Evolutionary conservation across 2,888 invertebrate species (phyloP), one percentile per base, ranked within the genome.

Genomic region (Eutolmus rufibarbis): DNA sequence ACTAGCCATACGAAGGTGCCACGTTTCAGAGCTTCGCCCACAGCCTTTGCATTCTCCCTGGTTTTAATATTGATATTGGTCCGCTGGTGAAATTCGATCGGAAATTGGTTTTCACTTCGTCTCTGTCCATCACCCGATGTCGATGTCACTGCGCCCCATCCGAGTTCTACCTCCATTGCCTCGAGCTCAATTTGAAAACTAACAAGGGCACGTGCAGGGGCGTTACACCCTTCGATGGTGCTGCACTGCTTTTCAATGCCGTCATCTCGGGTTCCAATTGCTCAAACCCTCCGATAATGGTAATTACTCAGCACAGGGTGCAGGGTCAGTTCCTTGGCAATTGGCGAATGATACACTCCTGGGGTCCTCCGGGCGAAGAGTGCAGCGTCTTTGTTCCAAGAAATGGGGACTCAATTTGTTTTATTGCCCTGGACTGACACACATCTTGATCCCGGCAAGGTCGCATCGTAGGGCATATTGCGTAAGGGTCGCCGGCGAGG

Each of bases 161-260:
- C 37, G 28, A 34, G 14, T 5, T 31, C 74, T 34, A 34, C n/a
- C 8, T n/a, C 76, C 16, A 37, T 37, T n/a, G 12, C 66, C 28
- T 28, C 23, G 28, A 28, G 51, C 28, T 79, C 51, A 79, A 28
- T 79, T 51, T 46, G 51, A 79, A 31, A 79, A 28, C 23, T 46
- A 51, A 46, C 79, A 79, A 79, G 51, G 79, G 51, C 79, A 79
- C 79, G 79, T 79, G 79, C 79, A 79, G n/a, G 56, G 51, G 79
- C 79, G 51, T 23, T 51, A 14, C 51, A 79, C 79, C 79, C 79
- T 56, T 56, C 79, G 51, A 51, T 16, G 56, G 43, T 56, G 79
- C 28, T 3, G 28, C 28, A 79, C 51, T 79, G 51, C 23, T 51
- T 46, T 79, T 51, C 79, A 51, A 79, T 79, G 51, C 51, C 28